Evolutionary conservation across 1,140 invertebrate genomes (phyloP).

Genomic region (Drosophila pandora): DNA sequence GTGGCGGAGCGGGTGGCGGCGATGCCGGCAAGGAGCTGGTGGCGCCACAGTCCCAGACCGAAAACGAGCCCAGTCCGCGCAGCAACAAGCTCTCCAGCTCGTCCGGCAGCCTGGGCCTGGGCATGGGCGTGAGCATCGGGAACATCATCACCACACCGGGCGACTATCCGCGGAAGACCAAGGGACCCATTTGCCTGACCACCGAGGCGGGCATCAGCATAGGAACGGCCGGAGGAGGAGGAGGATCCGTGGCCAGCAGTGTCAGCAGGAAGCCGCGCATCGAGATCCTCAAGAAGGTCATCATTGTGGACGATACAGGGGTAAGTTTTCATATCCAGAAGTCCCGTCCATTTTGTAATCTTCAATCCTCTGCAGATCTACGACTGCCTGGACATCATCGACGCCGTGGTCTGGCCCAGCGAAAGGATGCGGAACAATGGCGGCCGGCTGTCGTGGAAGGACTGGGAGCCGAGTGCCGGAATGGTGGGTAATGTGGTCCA

Average conservation of each 20-base stretch:
- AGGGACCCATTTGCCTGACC: conserved; percentile 78
- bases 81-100: conserved; percentile 72
- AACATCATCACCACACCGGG: conserved; percentile 80
- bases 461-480: conserved; percentile 94
- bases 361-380: conserved; percentile 86
- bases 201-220: conserved; percentile 10
- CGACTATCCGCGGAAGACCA: conserved; percentile 79
- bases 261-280: conserved; percentile 79
- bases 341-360: not conserved
- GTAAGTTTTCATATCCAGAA: conserved; percentile 64
- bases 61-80: conserved; percentile 63
- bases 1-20: conserved; percentile 12
- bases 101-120: conserved; percentile 70
- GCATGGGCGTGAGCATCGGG: conserved; percentile 53
- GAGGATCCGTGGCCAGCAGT: conserved; percentile 1
- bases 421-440: conserved; percentile 93
- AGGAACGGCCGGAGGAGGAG: not conserved
- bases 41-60: conserved; percentile 21
- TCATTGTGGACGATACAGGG: conserved; percentile 86
- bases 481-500: conserved; percentile 97
- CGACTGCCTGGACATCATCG: conserved; percentile 95
- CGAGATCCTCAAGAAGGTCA: conserved; percentile 85
- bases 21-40: conserved; percentile 35
- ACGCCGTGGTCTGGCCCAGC: conserved; percentile 95
- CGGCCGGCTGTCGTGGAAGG: conserved; percentile 93